phyloP scores from a whole-genome alignment of 2,797 vertebrate species.

The Sebastes vulpes region DNA sequence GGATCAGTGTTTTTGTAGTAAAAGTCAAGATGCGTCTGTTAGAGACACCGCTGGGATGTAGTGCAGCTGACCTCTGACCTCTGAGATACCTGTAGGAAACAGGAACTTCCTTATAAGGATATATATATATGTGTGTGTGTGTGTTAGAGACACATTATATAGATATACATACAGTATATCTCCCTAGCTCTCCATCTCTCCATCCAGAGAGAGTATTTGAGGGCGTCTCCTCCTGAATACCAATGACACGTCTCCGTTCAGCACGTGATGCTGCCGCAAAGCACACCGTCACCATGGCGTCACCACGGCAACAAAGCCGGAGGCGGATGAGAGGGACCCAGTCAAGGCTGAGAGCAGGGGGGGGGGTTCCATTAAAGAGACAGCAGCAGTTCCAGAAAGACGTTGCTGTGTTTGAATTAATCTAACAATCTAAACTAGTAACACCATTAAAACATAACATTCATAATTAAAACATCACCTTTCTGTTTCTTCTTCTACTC shows the following conservation, averaged over 20 bases:
- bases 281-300: slow-evolving; percentile 15
- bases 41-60: no score
- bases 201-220: background rate
- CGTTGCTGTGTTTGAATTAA: background rate
- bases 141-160: background rate
- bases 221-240: slow-evolving; percentile 54
- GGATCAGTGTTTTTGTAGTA: background rate
- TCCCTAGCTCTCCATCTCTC: background rate
- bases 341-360: slow-evolving; percentile 13
- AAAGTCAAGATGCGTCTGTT: background rate
- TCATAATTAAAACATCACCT: background rate
- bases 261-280: slow-evolving; percentile 68
- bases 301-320: slow-evolving; percentile 67
- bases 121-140: background rate
- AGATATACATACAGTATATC: background rate
- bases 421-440: background rate
- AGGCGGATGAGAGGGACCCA: slow-evolving; percentile 49
- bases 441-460: background rate
- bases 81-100: background rate
- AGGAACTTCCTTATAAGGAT: background rate
- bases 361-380: background rate
- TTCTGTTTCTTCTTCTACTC: background rate
- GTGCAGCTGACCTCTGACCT: background rate
- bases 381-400: background rate
- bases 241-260: slow-evolving; percentile 50